These are phyloP conservation scores for Nyctereutes procyonoides DNA, from an alignment of 2,113 vertebrate species.

Conservation along the genomic window DNA sequence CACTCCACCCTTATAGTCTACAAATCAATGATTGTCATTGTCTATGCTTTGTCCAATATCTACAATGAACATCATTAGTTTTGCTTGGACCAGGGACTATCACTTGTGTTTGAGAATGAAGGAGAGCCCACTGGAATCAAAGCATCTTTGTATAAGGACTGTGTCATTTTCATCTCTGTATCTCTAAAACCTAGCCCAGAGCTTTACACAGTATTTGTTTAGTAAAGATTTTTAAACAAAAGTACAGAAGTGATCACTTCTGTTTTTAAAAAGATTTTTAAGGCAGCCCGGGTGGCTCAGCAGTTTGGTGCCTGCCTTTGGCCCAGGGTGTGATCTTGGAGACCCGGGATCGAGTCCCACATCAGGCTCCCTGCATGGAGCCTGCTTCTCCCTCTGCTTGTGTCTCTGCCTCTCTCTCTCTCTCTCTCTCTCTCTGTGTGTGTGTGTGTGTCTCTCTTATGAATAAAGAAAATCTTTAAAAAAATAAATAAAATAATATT, in stretches of 20 bases:
- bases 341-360: too few species aligned
- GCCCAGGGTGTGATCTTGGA: too few species aligned
- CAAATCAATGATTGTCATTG: background rate
- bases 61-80: background rate
- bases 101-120: background rate
- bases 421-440: too few species aligned
- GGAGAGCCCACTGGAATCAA: background rate
- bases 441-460: too few species aligned
- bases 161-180: background rate
- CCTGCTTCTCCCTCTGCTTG: too few species aligned
- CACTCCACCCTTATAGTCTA: background rate
- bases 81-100: background rate
- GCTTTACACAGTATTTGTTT: background rate
- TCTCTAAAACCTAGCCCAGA: background rate
- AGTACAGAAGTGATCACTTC: background rate
- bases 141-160: background rate
- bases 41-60: background rate
- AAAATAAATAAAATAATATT: background rate
- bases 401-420: too few species aligned
- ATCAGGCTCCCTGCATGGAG: too few species aligned
- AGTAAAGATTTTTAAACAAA: background rate
- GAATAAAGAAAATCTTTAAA: too few species aligned
- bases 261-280: background rate
- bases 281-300: too few species aligned
- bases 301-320: too few species aligned